These are phyloP conservation scores for Drosophila peninsularis DNA, from an alignment of 2,888 invertebrate species.

Conservation along the genomic window DNA sequence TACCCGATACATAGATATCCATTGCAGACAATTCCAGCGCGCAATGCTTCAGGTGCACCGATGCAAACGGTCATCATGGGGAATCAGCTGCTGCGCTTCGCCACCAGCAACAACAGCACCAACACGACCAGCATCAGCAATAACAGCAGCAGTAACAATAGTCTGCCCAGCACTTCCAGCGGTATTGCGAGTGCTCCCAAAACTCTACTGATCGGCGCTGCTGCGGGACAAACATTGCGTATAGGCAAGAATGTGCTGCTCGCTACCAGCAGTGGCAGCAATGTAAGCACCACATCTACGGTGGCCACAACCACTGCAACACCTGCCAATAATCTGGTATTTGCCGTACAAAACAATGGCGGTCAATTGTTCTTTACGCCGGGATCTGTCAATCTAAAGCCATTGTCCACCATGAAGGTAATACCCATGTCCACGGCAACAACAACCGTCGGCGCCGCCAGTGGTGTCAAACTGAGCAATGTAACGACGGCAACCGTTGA, in stretches of 20 bases:
- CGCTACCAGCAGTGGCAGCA: slow-evolving; percentile 43
- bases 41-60: slow-evolving; percentile 53
- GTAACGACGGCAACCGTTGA: slow-evolving; percentile 44
- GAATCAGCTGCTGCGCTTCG: slow-evolving; percentile 83
- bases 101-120: slow-evolving; percentile 39
- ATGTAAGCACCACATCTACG: slow-evolving; percentile 50
- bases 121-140: slow-evolving; percentile 34
- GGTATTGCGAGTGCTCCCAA: slow-evolving; percentile 67
- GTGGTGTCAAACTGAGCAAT: slow-evolving; percentile 40
- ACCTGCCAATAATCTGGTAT: slow-evolving; percentile 84
- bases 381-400: slow-evolving; percentile 87
- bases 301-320: slow-evolving; percentile 68
- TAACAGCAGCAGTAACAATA: slow-evolving; percentile 41
- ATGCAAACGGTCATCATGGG: slow-evolving; percentile 85
- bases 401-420: slow-evolving; percentile 87
- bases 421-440: slow-evolving; percentile 80
- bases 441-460: slow-evolving; percentile 23
- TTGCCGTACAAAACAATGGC: slow-evolving; percentile 86
- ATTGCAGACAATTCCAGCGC: slow-evolving; percentile 55
- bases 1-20: background rate
- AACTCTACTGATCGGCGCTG: slow-evolving; percentile 80
- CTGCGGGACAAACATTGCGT: slow-evolving; percentile 80
- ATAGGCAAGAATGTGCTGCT: slow-evolving; percentile 72
- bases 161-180: slow-evolving; percentile 37
- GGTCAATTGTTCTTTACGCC: slow-evolving; percentile 87